Evolutionary conservation across 1,140 invertebrate species (phyloP), one percentile per base, ranked within the genome.

Genomic region (Drosophila nigrodunni): DNA sequence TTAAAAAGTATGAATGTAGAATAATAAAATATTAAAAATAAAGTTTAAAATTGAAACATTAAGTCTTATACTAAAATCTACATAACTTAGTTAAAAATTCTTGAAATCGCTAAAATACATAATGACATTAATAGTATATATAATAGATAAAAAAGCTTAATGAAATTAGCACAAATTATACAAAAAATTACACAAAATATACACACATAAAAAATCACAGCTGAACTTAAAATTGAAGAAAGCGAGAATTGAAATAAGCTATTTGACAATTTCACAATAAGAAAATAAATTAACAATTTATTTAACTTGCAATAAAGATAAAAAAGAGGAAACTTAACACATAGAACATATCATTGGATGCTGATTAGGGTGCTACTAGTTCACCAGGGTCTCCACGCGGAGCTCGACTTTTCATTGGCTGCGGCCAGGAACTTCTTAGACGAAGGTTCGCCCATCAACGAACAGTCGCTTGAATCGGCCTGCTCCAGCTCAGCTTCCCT

Each of bases 161-260:
- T 21, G 9, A 41, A 60, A 72, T 35, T n/a, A 57, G 15, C 59
- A 72, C 34, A 67, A 67, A 77, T 74, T 44, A 60, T 71, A 65
- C 74, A 77, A 74, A 72, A 64, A 86, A 82, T 69, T 87, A 82
- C 72, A 82, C 60, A 88, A 86, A 90, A 82, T 74, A 88, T 82
- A 90, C 78, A 89, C 80, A 67, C 71, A 46, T 61, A 61, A 78
- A 79, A 64, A 90, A 90, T 90, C 87, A 90, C 87, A 90, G 87
- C 87, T 86, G 87, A 90, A 90, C 87, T 90, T 90, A 90, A 86
- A 81, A 90, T 78, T 79, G 59, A 79, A 74, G 70, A 81, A 71
- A 80, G 15, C 60, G 62, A 74, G 72, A 71, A 21, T 39, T 46
- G 70, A 54, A 74, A 65, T 75, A 67, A 71, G 55, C 78, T 83